Evolutionary conservation across 2,888 invertebrate species (phyloP), one percentile per base, ranked within the genome.

Genomic region (Leptopterna dolabrata): DNA sequence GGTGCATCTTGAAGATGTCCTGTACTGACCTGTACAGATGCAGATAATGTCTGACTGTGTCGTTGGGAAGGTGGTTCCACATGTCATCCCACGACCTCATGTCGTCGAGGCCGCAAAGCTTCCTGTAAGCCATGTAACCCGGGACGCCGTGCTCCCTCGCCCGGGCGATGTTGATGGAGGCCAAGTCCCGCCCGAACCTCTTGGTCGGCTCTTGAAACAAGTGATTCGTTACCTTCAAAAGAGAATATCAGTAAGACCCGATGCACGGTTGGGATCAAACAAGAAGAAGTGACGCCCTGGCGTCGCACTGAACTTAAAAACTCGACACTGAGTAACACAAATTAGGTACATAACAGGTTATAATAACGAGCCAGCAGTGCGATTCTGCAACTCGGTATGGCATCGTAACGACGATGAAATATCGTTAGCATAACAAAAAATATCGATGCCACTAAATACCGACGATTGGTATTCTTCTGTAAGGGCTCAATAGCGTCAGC

Each of bases 161-260:
- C 76, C 93, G 89, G 88, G 92, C 93, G 86, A 93, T 91, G 89
- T 93, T 93, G 88, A 93, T 92, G 1, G 93, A 92, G 1, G 92
- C 92, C 89, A 93, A 90, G 90, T 93, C 93, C 90, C 93, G 92
- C 55, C 93, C 93, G 89, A 92, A 94, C 87, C 90, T 91, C 80
- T 89, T 92, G 89, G 89, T 91, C 92, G 92, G 92, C 91, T 92
- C 90, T 94, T 94, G 94, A 91, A 92, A 93, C 47, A 94, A 90
- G 89, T 93, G 92, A 89, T 93, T 92, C 3, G 93, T 93, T 78
- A 94, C 91, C 93, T 94, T 91, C 29, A 90, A 73, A 91, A 78
- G 24, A 63, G 24, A 63, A 63, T 24, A 63, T 7, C 63, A 63
- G 63, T 63, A 4, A 85, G 27, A 81, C n/a, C 51, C n/a, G 16